A percentile compares a stretch with the other conserved stretches of the same genome.
phyloP scores from a whole-genome alignment of 2,113 vertebrate genomes.

The Clupea harengus region DNA sequence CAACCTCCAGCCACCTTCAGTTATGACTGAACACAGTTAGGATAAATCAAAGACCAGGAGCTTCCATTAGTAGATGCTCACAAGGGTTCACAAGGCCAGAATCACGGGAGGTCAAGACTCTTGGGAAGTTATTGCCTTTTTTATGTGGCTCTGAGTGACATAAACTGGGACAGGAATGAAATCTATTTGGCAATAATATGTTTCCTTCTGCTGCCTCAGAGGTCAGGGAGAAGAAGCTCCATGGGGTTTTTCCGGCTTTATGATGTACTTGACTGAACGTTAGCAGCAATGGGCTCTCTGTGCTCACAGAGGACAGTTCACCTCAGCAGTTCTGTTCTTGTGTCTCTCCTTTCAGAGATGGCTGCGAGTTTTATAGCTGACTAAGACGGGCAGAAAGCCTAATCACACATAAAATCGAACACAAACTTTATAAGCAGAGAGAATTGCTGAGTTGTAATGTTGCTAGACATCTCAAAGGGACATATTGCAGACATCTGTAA shows the following conservation, averaged over 20 bases:
- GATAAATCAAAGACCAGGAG: neutral
- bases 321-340: too few relatives aligned
- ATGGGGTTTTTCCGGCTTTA: neutral
- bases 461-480: neutral
- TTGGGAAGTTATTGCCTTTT: neutral
- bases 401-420: neutral
- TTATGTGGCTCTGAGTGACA: neutral
- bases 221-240: neutral
- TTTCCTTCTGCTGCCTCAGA: neutral
- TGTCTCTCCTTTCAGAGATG: neutral
- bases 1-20: neutral
- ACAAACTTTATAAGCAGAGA: neutral
- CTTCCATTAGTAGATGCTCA: neutral
- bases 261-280: conserved; percentile 3
- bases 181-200: conserved; percentile 16
- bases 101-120: neutral
- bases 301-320: neutral
- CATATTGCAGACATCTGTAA: neutral
- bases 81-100: neutral
- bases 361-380: neutral
- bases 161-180: conserved; percentile 17
- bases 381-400: neutral
- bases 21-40: neutral
- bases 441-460: neutral
- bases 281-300: neutral